These are phyloP conservation scores for Catalaphyllia jardinei DNA, from an alignment of 64 coral and sea anemone genomes.

Conservation along the genomic window DNA sequence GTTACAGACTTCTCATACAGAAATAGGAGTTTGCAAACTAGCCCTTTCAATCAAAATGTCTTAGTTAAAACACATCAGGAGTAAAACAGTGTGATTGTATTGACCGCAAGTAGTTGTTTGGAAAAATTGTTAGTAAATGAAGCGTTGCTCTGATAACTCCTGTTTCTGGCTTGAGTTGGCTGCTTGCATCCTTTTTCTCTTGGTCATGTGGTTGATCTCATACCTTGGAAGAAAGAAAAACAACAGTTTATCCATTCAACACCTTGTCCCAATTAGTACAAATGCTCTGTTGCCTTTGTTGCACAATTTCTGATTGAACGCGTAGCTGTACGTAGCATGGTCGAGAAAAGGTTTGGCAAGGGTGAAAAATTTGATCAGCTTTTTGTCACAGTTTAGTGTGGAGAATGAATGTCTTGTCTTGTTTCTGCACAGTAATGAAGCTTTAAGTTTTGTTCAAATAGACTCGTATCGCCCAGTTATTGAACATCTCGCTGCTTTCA, in stretches of 20 bases:
- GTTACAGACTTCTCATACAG: constrained; percentile 41
- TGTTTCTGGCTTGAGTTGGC: constrained; percentile 46
- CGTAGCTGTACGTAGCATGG: not conserved
- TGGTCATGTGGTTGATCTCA: constrained; percentile 82
- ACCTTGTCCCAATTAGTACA: constrained; percentile 48
- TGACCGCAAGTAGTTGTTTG: not conserved
- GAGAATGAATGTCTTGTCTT: constrained; percentile 12
- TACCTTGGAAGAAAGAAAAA: constrained; percentile 74
- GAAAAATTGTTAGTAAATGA: not conserved
- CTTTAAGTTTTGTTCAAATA: constrained; percentile 7
- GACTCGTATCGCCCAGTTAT: not conserved
- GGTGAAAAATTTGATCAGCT: not conserved
- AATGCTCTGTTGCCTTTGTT: not conserved
- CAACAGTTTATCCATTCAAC: constrained; percentile 61
- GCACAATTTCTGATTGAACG: not conserved
- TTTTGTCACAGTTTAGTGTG: not conserved
- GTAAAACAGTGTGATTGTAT: not conserved
- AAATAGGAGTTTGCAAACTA: not conserved
- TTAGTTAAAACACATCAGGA: not conserved
- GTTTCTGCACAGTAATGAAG: constrained; percentile 15
- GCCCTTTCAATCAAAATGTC: too few species aligned
- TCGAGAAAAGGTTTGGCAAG: not conserved
- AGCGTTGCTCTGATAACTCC: constrained; percentile 4
- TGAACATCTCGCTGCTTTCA: not conserved
- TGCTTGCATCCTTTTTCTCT: constrained; percentile 69